Conservation (phyloP, 1,140 invertebrate species). For the Drosophila parabipectinata region DNA sequence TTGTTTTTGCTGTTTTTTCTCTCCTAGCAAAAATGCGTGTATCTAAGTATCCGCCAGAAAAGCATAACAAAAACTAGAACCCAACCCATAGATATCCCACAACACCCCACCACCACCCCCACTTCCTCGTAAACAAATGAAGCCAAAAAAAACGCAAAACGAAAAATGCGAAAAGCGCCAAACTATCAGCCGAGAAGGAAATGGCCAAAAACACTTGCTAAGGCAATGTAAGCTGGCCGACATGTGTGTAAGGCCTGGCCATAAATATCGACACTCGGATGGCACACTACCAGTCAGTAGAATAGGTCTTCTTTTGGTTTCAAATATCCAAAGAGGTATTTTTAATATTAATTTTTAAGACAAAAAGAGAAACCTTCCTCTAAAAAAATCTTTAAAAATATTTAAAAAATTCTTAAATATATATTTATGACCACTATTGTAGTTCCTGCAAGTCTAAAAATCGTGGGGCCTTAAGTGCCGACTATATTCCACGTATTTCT, state of each 20-base stretch:
- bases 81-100: slow-evolving; percentile 14
- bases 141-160: slow-evolving; percentile 35
- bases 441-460: neutral
- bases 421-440: neutral
- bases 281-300: slow-evolving; percentile 9
- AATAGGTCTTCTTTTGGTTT: neutral
- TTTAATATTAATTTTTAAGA: neutral
- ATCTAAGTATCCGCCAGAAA: neutral
- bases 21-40: neutral
- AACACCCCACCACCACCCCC: neutral
- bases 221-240: slow-evolving; percentile 28
- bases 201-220: slow-evolving; percentile 69
- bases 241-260: slow-evolving; percentile 27
- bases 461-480: slow-evolving; percentile 16
- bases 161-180: slow-evolving; percentile 37
- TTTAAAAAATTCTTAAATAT: neutral
- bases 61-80: slow-evolving; percentile 2
- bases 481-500: neutral
- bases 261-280: slow-evolving; percentile 18
- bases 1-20: slow-evolving; percentile 30
- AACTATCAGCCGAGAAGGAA: slow-evolving; percentile 52
- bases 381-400: too few species aligned
- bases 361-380: too few species aligned
- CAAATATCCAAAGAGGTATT: neutral
- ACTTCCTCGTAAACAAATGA: slow-evolving; percentile 70